phyloP scores from a whole-genome alignment of 2,888 invertebrate species.

The Apoderus coryli region DNA sequence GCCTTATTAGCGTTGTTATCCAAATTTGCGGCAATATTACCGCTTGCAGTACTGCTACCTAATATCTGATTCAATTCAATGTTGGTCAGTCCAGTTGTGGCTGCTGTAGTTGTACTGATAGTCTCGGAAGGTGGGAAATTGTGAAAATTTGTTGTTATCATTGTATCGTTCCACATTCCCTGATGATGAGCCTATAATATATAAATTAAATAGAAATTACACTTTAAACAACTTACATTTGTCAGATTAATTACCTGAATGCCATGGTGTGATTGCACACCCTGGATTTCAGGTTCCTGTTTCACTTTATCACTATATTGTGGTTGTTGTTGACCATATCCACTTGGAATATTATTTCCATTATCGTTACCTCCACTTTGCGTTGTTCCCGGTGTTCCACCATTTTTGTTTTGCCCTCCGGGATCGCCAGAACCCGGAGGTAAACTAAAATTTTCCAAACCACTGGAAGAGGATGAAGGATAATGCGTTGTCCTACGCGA shows the following conservation, averaged over 20 bases:
- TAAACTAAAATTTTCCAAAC: constrained; percentile 42
- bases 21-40: too few species aligned
- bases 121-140: constrained; percentile 28
- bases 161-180: constrained; percentile 24
- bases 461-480: constrained; percentile 35
- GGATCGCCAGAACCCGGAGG: constrained; percentile 55
- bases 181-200: constrained; percentile 1
- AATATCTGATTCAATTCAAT: constrained; percentile 25
- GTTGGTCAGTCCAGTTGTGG: too few species aligned
- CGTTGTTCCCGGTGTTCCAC: neutral
- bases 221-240: too few species aligned
- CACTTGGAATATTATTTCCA: neutral
- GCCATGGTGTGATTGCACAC: constrained; percentile 15
- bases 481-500: constrained; percentile 27
- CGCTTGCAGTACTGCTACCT: constrained; percentile 17
- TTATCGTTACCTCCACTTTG: neutral
- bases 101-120: too few species aligned
- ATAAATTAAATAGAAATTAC: too few species aligned
- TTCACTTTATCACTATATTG: constrained; percentile 31
- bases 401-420: constrained; percentile 40
- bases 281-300: constrained; percentile 30
- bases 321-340: constrained; percentile 32
- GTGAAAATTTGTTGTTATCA: constrained; percentile 30
- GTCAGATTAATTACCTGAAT: too few species aligned
- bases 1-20: too few species aligned